These are phyloP conservation scores for Gallirallus australis DNA, from an alignment of 2,797 vertebrate species.

Conservation along the genomic window DNA sequence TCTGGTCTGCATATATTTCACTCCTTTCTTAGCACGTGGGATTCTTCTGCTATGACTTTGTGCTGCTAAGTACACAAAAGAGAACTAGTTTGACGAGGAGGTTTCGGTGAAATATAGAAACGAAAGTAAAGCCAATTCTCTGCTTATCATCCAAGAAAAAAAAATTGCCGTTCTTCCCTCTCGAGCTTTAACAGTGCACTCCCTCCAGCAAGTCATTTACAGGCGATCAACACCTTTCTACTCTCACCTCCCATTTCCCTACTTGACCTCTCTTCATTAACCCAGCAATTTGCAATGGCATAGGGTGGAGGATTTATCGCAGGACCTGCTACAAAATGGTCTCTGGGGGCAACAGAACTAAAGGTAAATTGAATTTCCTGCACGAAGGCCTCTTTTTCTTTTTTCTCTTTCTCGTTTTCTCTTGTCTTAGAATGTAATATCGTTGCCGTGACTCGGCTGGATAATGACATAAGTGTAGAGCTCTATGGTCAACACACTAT, in stretches of 20 bases:
- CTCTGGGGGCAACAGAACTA: background rate
- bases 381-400: background rate
- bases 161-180: background rate
- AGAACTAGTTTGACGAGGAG: background rate
- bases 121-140: background rate
- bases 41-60: background rate
- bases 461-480: background rate
- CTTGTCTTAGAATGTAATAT: background rate
- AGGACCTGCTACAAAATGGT: background rate
- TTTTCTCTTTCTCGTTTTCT: fast-evolving
- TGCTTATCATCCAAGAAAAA: background rate
- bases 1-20: background rate
- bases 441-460: background rate
- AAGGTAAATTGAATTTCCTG: background rate
- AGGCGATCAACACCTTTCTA: constrained; percentile 13
- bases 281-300: constrained; percentile 1
- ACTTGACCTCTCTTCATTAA: constrained; percentile 45
- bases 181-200: background rate
- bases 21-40: background rate
- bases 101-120: constrained; percentile 1
- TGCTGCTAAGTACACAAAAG: background rate
- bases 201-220: constrained; percentile 34
- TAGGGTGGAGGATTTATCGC: background rate
- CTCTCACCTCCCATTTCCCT: constrained; percentile 11
- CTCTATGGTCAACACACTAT: background rate